Evolutionary conservation across 2,797 vertebrate species (phyloP).

Genomic region (Naso thynnoides): DNA sequence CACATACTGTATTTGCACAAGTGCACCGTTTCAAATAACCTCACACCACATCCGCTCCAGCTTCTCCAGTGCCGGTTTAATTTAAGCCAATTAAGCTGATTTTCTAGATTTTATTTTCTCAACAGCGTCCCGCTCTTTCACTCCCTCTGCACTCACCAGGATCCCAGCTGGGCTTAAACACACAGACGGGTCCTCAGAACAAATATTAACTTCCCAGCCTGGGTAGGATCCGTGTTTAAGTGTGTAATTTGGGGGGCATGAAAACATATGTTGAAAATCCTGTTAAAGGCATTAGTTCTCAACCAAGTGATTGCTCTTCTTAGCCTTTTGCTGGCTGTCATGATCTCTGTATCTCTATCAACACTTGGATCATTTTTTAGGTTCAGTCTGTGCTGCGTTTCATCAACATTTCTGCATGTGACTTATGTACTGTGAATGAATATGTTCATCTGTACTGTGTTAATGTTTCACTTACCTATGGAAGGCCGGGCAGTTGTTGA

Average conservation of each 20-base stretch:
- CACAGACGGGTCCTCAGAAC: conserved; percentile 75
- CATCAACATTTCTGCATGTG: neutral
- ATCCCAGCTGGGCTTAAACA: conserved; percentile 85
- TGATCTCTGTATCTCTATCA: conserved; percentile 50
- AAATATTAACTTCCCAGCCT: conserved; percentile 82
- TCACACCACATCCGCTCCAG: conserved; percentile 61
- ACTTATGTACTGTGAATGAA: neutral
- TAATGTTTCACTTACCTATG: conserved; percentile 75
- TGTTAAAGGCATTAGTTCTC: conserved; percentile 75
- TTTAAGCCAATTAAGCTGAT: conserved; percentile 82
- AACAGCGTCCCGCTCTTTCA: conserved; percentile 39
- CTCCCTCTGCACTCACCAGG: conserved; percentile 58
- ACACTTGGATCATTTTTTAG: neutral
- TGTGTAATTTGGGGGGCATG: conserved; percentile 68
- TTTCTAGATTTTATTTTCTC: conserved; percentile 73
- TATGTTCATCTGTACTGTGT: neutral
- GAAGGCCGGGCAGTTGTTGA: conserved; percentile 13
- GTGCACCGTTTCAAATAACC: conserved; percentile 64
- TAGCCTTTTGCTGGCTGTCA: conserved; percentile 24
- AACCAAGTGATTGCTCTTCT: conserved; percentile 44
- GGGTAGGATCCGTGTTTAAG: conserved; percentile 68
- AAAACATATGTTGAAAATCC: conserved; percentile 80
- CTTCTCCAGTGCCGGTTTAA: conserved; percentile 69
- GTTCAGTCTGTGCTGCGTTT: conserved; percentile 1
- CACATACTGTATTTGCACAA: conserved; percentile 34